A percentile compares a stretch with the other conserved stretches of the same genome.
These are phyloP conservation scores for Catharus bicknelli DNA, from an alignment of 2,113 vertebrate genomes.

Conservation along the genomic window DNA sequence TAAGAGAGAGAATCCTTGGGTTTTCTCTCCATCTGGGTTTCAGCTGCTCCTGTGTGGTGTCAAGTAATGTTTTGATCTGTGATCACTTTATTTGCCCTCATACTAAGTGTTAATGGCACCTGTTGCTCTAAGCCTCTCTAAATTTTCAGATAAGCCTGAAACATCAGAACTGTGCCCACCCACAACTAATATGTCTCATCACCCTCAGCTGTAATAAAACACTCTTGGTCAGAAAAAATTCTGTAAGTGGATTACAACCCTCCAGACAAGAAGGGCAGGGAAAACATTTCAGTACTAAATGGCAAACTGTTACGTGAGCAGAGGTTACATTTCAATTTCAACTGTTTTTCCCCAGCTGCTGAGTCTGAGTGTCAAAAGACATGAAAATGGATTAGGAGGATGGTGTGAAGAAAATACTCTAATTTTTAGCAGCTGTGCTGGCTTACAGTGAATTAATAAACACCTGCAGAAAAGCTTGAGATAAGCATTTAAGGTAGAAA, in stretches of 20 bases:
- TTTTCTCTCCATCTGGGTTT: not conserved
- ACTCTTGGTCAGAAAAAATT: not conserved
- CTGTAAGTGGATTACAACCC: conserved; percentile 24
- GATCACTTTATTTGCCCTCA: not conserved
- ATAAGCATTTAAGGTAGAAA: not conserved
- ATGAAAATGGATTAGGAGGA: conserved; percentile 30
- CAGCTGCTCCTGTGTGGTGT: not conserved
- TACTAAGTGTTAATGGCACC: conserved; percentile 1
- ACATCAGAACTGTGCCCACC: not conserved
- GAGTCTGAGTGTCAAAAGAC: conserved; percentile 31
- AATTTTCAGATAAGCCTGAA: conserved; percentile 20
- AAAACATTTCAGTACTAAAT: conserved; percentile 19
- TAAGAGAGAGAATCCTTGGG: not conserved
- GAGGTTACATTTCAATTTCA: conserved; percentile 58
- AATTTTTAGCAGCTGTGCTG: conserved; percentile 54
- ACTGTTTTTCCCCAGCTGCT: conserved; percentile 30
- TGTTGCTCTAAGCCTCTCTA: conserved; percentile 22
- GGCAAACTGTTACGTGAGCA: not conserved
- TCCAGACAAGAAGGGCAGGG: conserved; percentile 32
- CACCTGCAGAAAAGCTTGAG: conserved; percentile 29
- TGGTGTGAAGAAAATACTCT: conserved; percentile 34
- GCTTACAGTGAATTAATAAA: conserved; percentile 42
- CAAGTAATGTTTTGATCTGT: not conserved
- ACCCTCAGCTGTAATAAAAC: conserved; percentile 32
- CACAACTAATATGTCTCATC: not conserved